Evolutionary conservation across 2,113 vertebrate species (phyloP), one percentile per base, ranked within the genome.

Genomic region (Nibea coibor): DNA sequence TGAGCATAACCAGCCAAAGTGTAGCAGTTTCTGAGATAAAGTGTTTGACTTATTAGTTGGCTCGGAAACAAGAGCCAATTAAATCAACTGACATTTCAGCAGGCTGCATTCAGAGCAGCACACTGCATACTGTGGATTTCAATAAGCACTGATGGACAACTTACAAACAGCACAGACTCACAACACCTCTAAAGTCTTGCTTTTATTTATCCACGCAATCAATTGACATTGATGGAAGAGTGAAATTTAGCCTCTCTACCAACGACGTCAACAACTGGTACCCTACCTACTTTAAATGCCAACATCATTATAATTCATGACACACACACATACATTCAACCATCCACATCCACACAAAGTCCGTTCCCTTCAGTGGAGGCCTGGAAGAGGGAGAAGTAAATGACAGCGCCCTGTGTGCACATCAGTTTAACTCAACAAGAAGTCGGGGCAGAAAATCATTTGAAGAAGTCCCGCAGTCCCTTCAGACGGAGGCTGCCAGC

Each of bases 341-440:
- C 59, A 35, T 42, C 45, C 82, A 66, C 77, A 75, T 76, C 56
- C 72, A 62, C 66, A 59, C 71, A 62, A 57, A 79, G 62, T 26
- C 35, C 5, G 8, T 67, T 78, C 61, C 61, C 80, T 63, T 61
- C 70, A 28, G 59, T 16, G 48, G 67, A 75, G 76, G 76, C 75
- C 70, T 78, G 67, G 58, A 63, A 39, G 78, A 71, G 76, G 74
- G 54, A 50, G 70, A 76, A 67, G 48, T 79, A 82, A 87, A 73
- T 87, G 90, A 88, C 91, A 80, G 89, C 82, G 24, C 66, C 87
- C 88, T 35, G 72, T 50, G 80, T 68, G 78, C 88, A 88, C 89
- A 89, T 91, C 91, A 90, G 86, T 91, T 90, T 91, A 90, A 90
- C 88, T 87, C 89, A 87, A 90, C 83, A 84, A 89, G 87, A 88